Evolutionary conservation across 2,797 vertebrate species (phyloP).

Genomic region (Loris lydekkerianus): DNA sequence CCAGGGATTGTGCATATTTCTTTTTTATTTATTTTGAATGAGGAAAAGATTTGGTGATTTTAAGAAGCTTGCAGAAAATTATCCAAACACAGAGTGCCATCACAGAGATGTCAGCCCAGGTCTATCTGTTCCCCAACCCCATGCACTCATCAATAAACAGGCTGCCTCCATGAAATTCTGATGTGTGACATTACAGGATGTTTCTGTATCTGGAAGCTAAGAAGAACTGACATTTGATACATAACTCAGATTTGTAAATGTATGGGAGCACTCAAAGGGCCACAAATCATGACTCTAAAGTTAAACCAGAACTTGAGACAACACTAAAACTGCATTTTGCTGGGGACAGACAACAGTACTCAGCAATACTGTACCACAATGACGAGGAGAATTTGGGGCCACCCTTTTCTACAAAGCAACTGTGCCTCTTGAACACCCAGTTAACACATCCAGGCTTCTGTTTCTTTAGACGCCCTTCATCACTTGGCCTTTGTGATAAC

Average conservation of each 20-base stretch:
- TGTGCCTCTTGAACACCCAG: neutral
- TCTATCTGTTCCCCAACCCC: neutral
- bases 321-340: neutral
- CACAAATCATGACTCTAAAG: neutral
- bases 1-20: neutral
- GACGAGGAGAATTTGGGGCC: neutral
- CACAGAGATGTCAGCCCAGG: neutral
- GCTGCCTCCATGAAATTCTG: neutral
- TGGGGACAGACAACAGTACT: too few relatives aligned
- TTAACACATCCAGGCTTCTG: neutral
- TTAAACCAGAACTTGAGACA: neutral
- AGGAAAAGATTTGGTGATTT: neutral
- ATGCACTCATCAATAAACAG: neutral
- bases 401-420: neutral
- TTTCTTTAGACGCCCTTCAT: neutral
- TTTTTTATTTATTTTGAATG: neutral
- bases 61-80: neutral
- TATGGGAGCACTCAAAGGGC: neutral
- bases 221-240: neutral
- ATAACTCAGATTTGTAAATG: neutral
- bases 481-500: neutral
- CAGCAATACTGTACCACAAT: neutral
- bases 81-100: neutral
- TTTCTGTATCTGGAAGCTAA: neutral
- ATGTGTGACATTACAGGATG: neutral